These are phyloP conservation scores for Onychorhynchus coronatus DNA, from an alignment of 2,113 vertebrate genomes.

Conservation along the genomic window DNA sequence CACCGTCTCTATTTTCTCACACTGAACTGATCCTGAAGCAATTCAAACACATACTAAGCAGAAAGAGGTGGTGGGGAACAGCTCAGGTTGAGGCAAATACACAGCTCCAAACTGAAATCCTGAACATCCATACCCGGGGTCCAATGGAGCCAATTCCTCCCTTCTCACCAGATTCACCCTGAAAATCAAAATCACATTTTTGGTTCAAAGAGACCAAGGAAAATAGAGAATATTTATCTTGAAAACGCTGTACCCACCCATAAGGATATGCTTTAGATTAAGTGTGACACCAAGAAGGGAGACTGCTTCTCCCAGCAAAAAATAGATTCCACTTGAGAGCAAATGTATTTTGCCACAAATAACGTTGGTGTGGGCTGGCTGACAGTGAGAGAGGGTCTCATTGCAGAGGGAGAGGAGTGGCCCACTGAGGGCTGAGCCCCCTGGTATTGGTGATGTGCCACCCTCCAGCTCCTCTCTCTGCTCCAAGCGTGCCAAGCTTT, in stretches of 20 bases:
- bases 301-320: not conserved
- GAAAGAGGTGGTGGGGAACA: not conserved
- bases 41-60: not conserved
- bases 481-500: rapidly evolving
- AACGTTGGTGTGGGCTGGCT: rapidly evolving
- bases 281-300: not conserved
- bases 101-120: not conserved
- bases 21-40: not conserved
- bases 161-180: conserved; percentile 87
- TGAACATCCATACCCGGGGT: conserved; percentile 65
- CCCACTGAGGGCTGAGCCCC: rapidly evolving
- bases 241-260: not conserved
- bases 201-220: not conserved
- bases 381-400: not conserved
- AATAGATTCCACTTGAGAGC: not conserved
- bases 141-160: conserved; percentile 69
- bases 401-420: rapidly evolving
- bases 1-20: not conserved
- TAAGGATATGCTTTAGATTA: not conserved
- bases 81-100: not conserved
- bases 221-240: not conserved
- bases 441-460: not conserved
- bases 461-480: not conserved
- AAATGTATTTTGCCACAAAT: not conserved
- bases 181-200: conserved; percentile 26